Percentiles rank a stretch among this genome's conserved stretches.
These are phyloP conservation scores for Anhinga anhinga DNA, from an alignment of 2,113 vertebrate species.

Conservation along the genomic window DNA sequence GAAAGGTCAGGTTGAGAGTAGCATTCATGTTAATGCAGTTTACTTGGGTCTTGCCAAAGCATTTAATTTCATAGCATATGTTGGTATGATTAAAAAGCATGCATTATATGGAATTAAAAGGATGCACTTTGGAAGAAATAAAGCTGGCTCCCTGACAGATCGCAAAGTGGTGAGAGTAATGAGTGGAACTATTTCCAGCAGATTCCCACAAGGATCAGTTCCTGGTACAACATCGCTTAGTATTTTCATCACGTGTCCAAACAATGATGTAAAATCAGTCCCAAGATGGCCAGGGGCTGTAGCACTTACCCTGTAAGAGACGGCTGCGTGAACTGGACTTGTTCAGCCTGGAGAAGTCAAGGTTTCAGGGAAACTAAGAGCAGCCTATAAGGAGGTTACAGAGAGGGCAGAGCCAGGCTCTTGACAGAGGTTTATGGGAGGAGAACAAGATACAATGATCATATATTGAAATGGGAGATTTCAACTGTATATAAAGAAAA, in stretches of 20 bases:
- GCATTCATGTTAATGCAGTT: not conserved
- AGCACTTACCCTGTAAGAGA: not conserved
- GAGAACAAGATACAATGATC: not conserved
- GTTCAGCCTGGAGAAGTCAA: not conserved
- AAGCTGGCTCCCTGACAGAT: constrained; percentile 48
- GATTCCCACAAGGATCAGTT: constrained; percentile 68
- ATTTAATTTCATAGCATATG: not conserved
- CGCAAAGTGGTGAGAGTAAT: not conserved
- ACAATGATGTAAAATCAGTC: not conserved
- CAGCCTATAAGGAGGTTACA: not conserved
- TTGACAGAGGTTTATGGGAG: not conserved
- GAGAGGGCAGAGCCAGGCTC: not conserved
- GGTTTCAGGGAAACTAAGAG: not conserved
- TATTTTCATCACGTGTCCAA: constrained; percentile 49
- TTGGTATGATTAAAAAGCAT: constrained; percentile 18
- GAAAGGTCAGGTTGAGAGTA: not conserved
- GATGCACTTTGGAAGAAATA: constrained; percentile 34
- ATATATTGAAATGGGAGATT: not conserved
- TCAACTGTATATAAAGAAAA: not conserved
- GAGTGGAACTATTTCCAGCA: constrained; percentile 58
- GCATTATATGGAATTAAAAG: constrained; percentile 50
- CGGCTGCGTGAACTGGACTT: not conserved
- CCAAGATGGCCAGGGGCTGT: not conserved
- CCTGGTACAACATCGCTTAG: constrained; percentile 3
- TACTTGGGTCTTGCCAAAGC: not conserved